Percentiles rank a stretch among this genome's conserved stretches.
These are phyloP conservation scores for Trachemys scripta DNA, from an alignment of 2,113 vertebrate species.

Conservation along the genomic window DNA sequence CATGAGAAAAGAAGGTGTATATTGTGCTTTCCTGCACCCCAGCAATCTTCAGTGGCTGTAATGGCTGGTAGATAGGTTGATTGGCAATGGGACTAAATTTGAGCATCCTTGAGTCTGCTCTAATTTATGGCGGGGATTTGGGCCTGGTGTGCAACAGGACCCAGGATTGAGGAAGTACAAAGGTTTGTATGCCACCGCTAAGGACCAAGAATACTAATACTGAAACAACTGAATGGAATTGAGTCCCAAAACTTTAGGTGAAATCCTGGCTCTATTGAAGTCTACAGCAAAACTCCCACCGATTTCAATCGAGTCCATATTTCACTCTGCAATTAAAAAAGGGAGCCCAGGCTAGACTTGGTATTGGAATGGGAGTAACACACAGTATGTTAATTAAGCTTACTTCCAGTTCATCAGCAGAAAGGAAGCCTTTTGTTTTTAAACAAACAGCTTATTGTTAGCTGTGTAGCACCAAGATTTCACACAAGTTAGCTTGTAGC, in stretches of 20 bases:
- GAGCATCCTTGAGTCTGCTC: background rate
- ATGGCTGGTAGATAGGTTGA: background rate
- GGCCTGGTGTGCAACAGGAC: background rate
- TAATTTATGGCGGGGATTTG: background rate
- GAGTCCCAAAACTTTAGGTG: background rate
- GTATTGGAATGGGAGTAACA: background rate
- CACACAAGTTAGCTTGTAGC: background rate
- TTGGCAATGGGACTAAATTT: background rate
- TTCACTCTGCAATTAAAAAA: background rate
- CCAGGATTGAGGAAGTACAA: background rate
- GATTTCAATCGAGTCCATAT: background rate
- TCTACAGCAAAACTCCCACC: background rate
- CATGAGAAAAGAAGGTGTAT: background rate
- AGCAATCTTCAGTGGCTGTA: background rate
- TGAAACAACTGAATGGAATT: constrained; percentile 6
- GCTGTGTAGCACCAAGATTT: background rate
- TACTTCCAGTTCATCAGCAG: background rate
- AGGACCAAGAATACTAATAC: background rate
- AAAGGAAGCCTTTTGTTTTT: background rate
- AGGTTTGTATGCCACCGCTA: background rate
- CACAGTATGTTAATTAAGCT: background rate
- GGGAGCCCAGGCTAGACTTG: background rate
- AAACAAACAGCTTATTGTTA: background rate
- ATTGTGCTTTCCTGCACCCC: background rate
- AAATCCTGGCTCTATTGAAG: background rate